Percentiles rank a stretch among this genome's conserved stretches.
phyloP scores from a whole-genome alignment of 2,797 vertebrate genomes.

The Triplophysa bombifrons region DNA sequence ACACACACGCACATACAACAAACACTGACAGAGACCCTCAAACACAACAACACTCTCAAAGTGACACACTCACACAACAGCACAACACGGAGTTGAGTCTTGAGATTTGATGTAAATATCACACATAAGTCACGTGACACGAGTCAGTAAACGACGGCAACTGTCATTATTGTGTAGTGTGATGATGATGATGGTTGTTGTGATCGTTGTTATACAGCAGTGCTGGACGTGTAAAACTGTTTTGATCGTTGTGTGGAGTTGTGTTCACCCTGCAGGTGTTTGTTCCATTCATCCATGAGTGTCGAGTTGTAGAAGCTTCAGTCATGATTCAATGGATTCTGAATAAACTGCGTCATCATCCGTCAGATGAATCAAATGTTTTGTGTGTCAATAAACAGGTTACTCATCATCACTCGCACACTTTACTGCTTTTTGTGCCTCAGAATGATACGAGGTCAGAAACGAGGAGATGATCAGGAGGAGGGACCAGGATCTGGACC shows the following conservation, averaged over 20 bases:
- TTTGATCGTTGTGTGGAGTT: not conserved
- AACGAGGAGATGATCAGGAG: slow-evolving; percentile 15
- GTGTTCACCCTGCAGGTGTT: not conserved
- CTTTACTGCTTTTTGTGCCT: not conserved
- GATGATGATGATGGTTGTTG: too few relatives aligned
- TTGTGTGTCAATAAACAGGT: too few relatives aligned
- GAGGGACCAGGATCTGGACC: not conserved
- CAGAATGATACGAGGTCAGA: slow-evolving; percentile 56
- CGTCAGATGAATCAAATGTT: not conserved
- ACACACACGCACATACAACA: not conserved
- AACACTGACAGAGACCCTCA: not conserved
- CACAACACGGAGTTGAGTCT: too few relatives aligned
- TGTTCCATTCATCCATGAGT: not conserved
- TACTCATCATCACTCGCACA: not conserved
- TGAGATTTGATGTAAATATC: too few relatives aligned
- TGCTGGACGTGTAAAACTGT: too few relatives aligned
- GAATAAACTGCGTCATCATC: not conserved
- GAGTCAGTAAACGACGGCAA: too few relatives aligned
- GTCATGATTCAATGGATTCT: not conserved
- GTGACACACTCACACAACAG: too few relatives aligned
- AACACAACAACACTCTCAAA: not conserved
- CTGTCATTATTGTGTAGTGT: too few relatives aligned
- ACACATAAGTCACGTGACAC: too few relatives aligned
- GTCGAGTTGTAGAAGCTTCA: not conserved
- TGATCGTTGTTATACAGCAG: too few relatives aligned